Percentiles rank a stretch among this genome's conserved stretches.
Conservation (phyloP, 2,888 invertebrate genomes). For the Andricus curvator region DNA sequence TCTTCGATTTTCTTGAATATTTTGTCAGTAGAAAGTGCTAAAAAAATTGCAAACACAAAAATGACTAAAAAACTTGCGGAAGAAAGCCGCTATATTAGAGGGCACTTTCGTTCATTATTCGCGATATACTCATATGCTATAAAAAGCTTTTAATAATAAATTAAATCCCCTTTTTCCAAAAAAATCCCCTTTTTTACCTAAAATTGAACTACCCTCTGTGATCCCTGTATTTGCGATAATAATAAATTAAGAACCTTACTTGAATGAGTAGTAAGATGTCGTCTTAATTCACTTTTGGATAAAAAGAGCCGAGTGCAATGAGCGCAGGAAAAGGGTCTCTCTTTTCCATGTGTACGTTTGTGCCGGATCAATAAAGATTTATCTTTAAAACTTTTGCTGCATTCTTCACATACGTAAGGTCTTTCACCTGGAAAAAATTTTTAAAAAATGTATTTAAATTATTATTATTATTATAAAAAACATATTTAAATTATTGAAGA, state of each 20-base stretch:
- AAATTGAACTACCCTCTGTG: too few species aligned
- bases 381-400: constrained; percentile 74
- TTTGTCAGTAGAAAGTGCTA: too few species aligned
- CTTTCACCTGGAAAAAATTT: constrained; percentile 68
- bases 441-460: too few species aligned
- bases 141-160: too few species aligned
- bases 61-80: too few species aligned
- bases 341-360: constrained; percentile 76
- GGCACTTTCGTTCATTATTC: too few species aligned
- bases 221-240: neutral
- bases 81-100: too few species aligned
- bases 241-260: constrained; percentile 60
- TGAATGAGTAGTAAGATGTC: constrained; percentile 76
- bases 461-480: neutral
- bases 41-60: too few species aligned
- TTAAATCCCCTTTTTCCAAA: too few species aligned
- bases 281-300: constrained; percentile 76
- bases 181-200: too few species aligned
- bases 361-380: constrained; percentile 76
- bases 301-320: constrained; percentile 76
- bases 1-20: too few species aligned
- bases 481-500: constrained; percentile 41
- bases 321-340: constrained; percentile 76
- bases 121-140: too few species aligned
- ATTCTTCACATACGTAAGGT: constrained; percentile 72